phyloP scores from a whole-genome alignment of 2,888 invertebrate species.

The Drosophila differens region DNA sequence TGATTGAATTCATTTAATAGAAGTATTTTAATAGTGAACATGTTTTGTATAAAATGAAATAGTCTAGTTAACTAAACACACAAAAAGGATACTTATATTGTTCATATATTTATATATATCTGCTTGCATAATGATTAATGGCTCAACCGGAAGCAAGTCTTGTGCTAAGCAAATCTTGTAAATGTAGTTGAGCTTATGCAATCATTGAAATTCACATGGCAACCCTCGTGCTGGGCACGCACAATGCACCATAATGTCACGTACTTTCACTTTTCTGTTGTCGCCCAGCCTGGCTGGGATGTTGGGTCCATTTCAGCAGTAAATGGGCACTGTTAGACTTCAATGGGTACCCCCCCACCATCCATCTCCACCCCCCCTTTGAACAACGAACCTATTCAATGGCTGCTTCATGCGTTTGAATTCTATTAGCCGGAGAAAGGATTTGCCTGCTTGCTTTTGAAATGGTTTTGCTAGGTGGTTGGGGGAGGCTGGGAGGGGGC shows the following conservation, averaged over 20 bases:
- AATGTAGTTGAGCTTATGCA: neutral
- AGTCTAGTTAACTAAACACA: neutral
- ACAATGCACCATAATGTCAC: constrained; percentile 68
- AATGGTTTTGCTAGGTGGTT: constrained; percentile 1
- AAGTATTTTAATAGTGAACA: neutral
- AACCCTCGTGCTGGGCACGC: constrained; percentile 41
- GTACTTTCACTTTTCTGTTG: constrained; percentile 73
- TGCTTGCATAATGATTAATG: neutral
- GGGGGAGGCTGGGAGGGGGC: neutral
- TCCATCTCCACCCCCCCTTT: constrained; percentile 32
- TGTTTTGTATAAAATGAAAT: too few species aligned
- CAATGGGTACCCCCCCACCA: constrained; percentile 50
- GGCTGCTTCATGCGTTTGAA: constrained; percentile 78
- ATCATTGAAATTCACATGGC: constrained; percentile 14
- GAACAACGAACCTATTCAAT: constrained; percentile 78
- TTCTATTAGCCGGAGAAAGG: constrained; percentile 77
- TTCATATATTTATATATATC: neutral
- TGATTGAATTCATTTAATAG: neutral
- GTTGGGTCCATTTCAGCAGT: constrained; percentile 20
- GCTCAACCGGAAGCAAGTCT: neutral
- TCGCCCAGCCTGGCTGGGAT: neutral
- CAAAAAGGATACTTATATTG: too few species aligned
- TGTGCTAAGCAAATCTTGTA: neutral
- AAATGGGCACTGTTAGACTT: constrained; percentile 54
- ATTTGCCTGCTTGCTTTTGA: constrained; percentile 58